Conservation (phyloP, 1,140 invertebrate genomes). For the Mesaphorura yosii region DNA sequence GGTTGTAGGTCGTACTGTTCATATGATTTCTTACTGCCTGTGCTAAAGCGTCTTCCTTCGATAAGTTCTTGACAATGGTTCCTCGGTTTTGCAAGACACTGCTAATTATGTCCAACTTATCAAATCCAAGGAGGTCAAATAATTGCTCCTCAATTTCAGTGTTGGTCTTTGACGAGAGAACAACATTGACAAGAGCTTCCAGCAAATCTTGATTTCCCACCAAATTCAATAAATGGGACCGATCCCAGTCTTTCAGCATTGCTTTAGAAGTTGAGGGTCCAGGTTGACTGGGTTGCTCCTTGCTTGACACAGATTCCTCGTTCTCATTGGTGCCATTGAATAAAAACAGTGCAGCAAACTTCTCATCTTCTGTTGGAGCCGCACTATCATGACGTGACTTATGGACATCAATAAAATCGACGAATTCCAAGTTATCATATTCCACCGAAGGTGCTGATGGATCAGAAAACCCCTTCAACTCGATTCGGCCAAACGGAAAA, state of each 20-base stretch:
- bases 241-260: constrained; percentile 15
- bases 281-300: background rate
- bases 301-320: background rate
- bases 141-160: constrained; percentile 67
- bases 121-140: constrained; percentile 76
- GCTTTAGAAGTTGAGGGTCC: background rate
- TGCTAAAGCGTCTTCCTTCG: constrained; percentile 14
- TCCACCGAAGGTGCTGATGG: background rate
- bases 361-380: background rate
- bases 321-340: background rate
- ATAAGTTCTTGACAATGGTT: constrained; percentile 20
- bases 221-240: constrained; percentile 19
- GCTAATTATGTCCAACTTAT: constrained; percentile 72
- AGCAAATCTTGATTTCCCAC: constrained; percentile 43
- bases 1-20: constrained; percentile 4
- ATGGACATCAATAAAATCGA: background rate
- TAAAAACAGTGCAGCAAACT: constrained; percentile 4
- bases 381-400: background rate
- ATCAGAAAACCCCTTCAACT: background rate
- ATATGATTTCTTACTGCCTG: constrained; percentile 21
- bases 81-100: constrained; percentile 58
- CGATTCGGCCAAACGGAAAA: constrained; percentile 13
- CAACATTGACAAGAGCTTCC: constrained; percentile 46
- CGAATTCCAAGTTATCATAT: background rate
- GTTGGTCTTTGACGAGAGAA: constrained; percentile 50